A percentile compares a stretch with the other conserved stretches of the same genome.
These are phyloP conservation scores for Oceanites oceanicus DNA, from an alignment of 2,113 vertebrate genomes.

Conservation along the genomic window DNA sequence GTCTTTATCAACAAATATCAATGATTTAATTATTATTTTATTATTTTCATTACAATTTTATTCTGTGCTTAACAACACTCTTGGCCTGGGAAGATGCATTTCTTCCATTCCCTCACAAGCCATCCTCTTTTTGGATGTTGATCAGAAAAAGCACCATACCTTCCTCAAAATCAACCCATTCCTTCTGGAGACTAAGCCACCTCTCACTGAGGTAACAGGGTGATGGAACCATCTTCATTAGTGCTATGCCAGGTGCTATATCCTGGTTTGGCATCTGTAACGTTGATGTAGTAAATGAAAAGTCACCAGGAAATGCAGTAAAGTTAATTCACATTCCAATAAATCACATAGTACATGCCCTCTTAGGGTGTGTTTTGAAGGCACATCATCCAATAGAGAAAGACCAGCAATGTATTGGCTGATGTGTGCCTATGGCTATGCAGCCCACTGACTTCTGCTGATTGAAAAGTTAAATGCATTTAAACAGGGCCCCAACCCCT, in stretches of 20 bases:
- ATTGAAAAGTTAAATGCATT: not conserved
- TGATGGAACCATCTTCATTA: not conserved
- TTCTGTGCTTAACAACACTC: not conserved
- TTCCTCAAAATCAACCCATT: not conserved
- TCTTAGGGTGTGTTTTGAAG: not conserved
- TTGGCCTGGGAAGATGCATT: not conserved
- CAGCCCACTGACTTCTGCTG: not conserved
- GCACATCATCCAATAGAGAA: not conserved
- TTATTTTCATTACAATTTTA: not conserved
- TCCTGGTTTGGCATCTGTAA: not conserved
- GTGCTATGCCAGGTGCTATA: not conserved
- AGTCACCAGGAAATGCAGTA: not conserved
- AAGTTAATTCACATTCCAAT: not conserved
- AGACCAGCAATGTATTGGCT: not conserved
- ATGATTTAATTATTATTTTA: not conserved
- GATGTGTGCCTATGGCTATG: not conserved
- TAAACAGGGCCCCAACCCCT: not conserved
- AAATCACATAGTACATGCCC: not conserved
- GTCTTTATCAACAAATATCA: not conserved
- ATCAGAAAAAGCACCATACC: not conserved
- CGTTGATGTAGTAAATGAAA: rapidly evolving
- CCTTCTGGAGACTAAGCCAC: not conserved
- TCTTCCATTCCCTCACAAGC: not conserved
- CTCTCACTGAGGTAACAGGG: not conserved
- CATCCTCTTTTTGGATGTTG: not conserved